Base-by-base conservation (phyloP, 1,140 invertebrate genomes). In the Laupala kohalensis region DNA sequence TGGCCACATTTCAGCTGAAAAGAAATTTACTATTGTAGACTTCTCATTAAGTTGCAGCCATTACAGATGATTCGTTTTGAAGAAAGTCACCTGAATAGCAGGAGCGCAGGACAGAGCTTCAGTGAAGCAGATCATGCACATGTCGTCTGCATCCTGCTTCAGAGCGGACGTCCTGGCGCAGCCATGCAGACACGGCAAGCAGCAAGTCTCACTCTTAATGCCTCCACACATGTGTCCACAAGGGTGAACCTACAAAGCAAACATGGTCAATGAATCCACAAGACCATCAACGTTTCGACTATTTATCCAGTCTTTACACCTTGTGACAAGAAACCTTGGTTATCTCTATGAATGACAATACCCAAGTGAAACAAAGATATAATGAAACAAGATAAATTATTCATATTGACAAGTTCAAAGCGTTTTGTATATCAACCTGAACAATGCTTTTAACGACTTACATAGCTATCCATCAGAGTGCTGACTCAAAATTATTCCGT, bases 91-190 rank as follows among this genome's bases (percentile, higher is more conserved):
- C 83, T 92, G 91, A 78, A 98, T 90, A n/a, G 95, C 93, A 19
- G 97, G 97, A 0, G 96, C 95, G 74, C 91, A 95, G 25, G 94
- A 92, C 4, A 99, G 81, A 0, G 96, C 94, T 79, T 99, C 96
- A 0, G 94, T 96, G 80, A 99, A 99, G 79, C 97, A 99, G 73
- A 99, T 96, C 94, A 98, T 98, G 81, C 97, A 99, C 94, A 99
- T 97, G 78, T 99, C 96, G 78, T 99, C 96, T 0, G 94, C 94
- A 81, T 99, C 96, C 82, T 98, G 96, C 27, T 92, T 91, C 19
- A 96, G 81, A 70, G 82, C 82, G 24, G 78, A 75, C 15, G 74
- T 73, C 4, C 74, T 74, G 0, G 75, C 74, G 74, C 83, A 88
- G 2, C 87, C 85, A 68, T 88, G 89, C 69, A 98, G 81, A 80